Evolutionary conservation across 1,140 invertebrate genomes (phyloP), one percentile per base, ranked within the genome.

Genomic region (Danaus plexippus): DNA sequence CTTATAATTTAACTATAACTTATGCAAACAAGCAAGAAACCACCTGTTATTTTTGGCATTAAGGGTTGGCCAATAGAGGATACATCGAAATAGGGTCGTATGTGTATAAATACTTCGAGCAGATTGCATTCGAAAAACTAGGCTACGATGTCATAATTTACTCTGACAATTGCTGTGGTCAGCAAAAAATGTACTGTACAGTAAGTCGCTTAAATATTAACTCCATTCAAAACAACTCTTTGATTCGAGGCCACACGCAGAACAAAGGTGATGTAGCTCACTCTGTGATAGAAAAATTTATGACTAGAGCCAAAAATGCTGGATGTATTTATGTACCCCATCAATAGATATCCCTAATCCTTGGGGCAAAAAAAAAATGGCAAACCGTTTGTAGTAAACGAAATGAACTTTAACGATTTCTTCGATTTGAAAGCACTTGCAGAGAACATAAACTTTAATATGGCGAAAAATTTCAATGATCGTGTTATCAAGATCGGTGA

Each of bases 1-100:
- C 77, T 9, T 87, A 80, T 47, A 88, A 88, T 71, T 86, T 86
- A 44, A 88, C 80, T 8, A 59, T 88, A 47, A 81, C 67, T 57
- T 2, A 22, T 22, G 18, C 18, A 22, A 22, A 64, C 56, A 0
- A 54, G 11, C 42, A 43, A 54, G 40, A 55, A 57, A 67, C 68
- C 10, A 54, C 50, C 12, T 87, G 84, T 56, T 86, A 73, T 66
- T 72, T 87, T 46, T 89, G 87, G 84, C 66, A 86, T 67, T 80
- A 89, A 65, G 67, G 66, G 0, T 71, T 84, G 49, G 87, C 73
- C 11, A 71, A 79, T 41, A 69, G 85, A 54, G 83, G 76, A 41
- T 64, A 77, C 7, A 80, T 74, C 18, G 76, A 85, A 73, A 88
- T 88, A 59, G 77, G 74, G 43, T 73, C 70, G 11, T 85, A 76